phyloP scores from a whole-genome alignment of 2,113 vertebrate species.

The Tragelaphus imberbis region DNA sequence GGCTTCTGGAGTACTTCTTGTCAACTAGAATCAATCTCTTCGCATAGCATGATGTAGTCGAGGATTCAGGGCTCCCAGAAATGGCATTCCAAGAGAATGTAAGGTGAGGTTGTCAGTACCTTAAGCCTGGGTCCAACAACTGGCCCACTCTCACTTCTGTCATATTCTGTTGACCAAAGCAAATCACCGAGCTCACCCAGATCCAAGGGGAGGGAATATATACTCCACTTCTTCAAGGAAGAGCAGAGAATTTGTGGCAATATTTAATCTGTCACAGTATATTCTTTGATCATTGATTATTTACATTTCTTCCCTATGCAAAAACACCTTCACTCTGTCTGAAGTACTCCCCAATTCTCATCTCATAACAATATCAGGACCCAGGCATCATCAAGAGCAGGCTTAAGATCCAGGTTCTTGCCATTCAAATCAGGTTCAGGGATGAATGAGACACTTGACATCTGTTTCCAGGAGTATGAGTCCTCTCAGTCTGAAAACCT shows the following conservation, averaged over 20 bases:
- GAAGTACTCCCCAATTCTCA: neutral
- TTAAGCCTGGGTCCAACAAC: neutral
- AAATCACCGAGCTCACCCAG: neutral
- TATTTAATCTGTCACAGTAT: neutral
- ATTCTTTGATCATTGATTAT: neutral
- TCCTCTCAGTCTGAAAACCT: neutral
- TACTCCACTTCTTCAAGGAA: neutral
- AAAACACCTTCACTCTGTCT: neutral
- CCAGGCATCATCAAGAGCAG: neutral
- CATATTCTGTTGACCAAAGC: neutral
- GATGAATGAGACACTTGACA: neutral
- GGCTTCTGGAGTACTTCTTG: neutral
- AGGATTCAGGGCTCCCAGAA: neutral
- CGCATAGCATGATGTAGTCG: neutral
- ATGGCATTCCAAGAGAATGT: neutral
- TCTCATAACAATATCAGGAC: neutral
- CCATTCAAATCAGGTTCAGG: neutral
- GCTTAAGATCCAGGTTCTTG: neutral
- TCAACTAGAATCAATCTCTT: neutral
- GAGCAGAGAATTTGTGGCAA: neutral
- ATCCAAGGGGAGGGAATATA: neutral
- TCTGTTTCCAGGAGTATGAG: neutral
- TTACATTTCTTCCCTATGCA: neutral
- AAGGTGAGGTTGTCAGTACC: neutral
- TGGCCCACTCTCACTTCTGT: neutral